phyloP scores from a whole-genome alignment of 2,113 vertebrate genomes.

The Lamprologus tigripictilis region DNA sequence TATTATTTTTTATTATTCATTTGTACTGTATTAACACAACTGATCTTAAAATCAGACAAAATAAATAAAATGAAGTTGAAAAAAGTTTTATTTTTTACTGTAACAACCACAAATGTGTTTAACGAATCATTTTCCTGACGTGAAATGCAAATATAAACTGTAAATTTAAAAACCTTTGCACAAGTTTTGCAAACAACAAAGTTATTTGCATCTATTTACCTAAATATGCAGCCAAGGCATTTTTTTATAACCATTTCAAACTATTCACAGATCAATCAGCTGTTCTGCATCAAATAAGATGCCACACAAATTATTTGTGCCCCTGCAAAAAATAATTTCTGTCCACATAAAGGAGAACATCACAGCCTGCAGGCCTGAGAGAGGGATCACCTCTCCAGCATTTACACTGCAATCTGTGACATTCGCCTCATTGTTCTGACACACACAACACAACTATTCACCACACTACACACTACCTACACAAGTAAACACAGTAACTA shows the following conservation, averaged over 20 bases:
- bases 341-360: not conserved
- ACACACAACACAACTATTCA: not conserved
- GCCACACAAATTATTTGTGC: not conserved
- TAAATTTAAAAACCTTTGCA: not conserved
- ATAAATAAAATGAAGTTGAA: not conserved
- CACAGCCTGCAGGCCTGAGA: not conserved
- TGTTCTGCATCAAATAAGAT: not conserved
- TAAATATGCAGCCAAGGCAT: not conserved
- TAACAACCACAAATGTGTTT: not conserved
- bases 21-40: not conserved
- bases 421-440: not conserved
- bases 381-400: rapidly evolving
- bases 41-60: not conserved
- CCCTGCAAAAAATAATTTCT: not conserved
- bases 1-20: not conserved
- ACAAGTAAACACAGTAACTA: not conserved
- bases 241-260: not conserved
- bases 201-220: not conserved
- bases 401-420: not conserved
- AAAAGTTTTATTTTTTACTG: not conserved
- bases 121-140: not conserved
- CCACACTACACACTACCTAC: not conserved
- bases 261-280: not conserved
- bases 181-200: not conserved
- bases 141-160: not conserved